Percentiles rank a stretch among this genome's conserved stretches.
Conservation (phyloP, 2,113 vertebrate genomes). For the Sinocyclocheilus anophthalmus region DNA sequence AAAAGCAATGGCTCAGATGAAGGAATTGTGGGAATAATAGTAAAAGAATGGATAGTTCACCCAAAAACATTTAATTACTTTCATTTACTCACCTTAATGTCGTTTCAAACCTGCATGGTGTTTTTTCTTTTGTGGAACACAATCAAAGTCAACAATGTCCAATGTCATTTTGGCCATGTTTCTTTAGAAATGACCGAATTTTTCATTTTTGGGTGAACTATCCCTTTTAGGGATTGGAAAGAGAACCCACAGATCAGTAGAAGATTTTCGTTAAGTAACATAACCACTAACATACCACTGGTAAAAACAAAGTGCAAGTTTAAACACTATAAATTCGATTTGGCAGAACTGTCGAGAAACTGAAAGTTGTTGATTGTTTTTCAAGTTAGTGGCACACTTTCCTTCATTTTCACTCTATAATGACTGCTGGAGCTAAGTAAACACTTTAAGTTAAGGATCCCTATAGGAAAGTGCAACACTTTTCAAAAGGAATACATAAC, state of each 20-base stretch:
- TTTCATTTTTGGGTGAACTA: neutral
- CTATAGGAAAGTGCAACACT: slow-evolving; percentile 27
- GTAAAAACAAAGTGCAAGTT: slow-evolving; percentile 13
- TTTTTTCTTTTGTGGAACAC: slow-evolving; percentile 3
- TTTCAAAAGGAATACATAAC: slow-evolving; percentile 25
- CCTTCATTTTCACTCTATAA: slow-evolving; percentile 1
- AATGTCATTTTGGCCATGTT: neutral
- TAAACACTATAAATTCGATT: slow-evolving; percentile 21
- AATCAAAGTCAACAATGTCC: neutral
- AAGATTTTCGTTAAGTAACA: neutral
- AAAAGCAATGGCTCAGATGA: neutral
- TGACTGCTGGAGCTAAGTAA: slow-evolving; percentile 26
- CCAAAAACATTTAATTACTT: neutral
- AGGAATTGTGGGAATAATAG: neutral
- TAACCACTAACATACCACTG: neutral
- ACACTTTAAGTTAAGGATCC: slow-evolving; percentile 24
- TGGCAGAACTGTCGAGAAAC: slow-evolving; percentile 24
- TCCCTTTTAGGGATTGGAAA: neutral
- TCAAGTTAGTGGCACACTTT: slow-evolving; percentile 25
- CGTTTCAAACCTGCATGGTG: neutral
- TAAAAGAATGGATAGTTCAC: neutral
- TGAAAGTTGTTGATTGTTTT: neutral
- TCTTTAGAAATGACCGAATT: too few relatives aligned
- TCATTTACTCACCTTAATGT: neutral
- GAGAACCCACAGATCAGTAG: neutral